Conservation (phyloP, 2,113 vertebrate species). For the Ovis aries region ARS-UI_Ramb_v3.0 NC_056076.1:31977001-31977500, state of each 20-base stretch:
- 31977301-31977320: conserved; percentile 57
- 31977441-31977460: conserved; percentile 59
- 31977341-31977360: conserved; percentile 43
- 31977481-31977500: not conserved
- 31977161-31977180: conserved; percentile 49
- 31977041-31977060: conserved; percentile 88
- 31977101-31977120: conserved; percentile 81
- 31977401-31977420: conserved; percentile 56
- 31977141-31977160: conserved; percentile 77
- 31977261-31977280: conserved; percentile 51
- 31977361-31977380: conserved; percentile 49
- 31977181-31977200: conserved; percentile 60
- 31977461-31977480: not conserved
- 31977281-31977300: conserved; percentile 63
- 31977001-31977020: conserved; percentile 88
- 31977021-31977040: conserved; percentile 86
- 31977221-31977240: not conserved
- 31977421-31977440: conserved; percentile 51
- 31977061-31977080: conserved; percentile 88
- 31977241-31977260: not conserved
- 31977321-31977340: conserved; percentile 50
- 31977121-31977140: conserved; percentile 74
- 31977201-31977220: not conserved
- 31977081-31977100: conserved; percentile 80
- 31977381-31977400: conserved; percentile 57